Evolutionary conservation across 2,113 vertebrate genomes (phyloP), one percentile per base, ranked within the genome.

Genomic region (Romanogobio albipinnatus): DNA sequence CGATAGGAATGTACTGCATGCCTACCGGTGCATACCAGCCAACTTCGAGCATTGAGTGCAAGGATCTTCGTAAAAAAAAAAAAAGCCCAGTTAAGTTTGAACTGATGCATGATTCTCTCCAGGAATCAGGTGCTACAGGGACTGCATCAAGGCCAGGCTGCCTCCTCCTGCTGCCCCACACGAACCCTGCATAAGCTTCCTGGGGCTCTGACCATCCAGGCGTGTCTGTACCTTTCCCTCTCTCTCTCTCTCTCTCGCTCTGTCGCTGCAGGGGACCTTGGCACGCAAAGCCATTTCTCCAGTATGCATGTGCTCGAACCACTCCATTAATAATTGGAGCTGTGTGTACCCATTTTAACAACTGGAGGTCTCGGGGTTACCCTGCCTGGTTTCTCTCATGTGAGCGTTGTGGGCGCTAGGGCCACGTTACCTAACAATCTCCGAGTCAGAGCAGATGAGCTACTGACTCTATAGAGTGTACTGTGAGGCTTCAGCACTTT

Each of bases 141-240:
- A 36, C 15, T 74, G 56, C 68, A 56, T 80, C 56, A 68, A 76
- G 73, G 80, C 79, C 78, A 47, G 53, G 64, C 58, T 36, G 70
- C 71, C 79, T 73, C 71, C 22, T 62, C 78, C 26, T 83, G 29
- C 36, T 62, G 58, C 71, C 77, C 68, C 33, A 10, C 36, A 36
- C 70, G 84, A 79, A 80, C 84, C 76, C 76, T 75, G 58, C 26
- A 29, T 59, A 59, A 24, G 76, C 76, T 81, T 75, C 87, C 68
- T 3, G 14, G 59, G 68, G 51, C 45, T 68, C 49, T 64, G 81
- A n/a, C 75, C 68, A 86, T 56, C 45, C 84, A 86, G 76, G 47
- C 58, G 17, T 85, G 33, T 83, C 84, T 83, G 58, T 80, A 80
- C 47, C 47, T 73, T 58, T 53, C 26, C 36, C 74, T 71, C 62